Percentiles rank a stretch among this genome's conserved stretches.
These are phyloP conservation scores for Tetranychus urticae DNA, from an alignment of 1,140 invertebrate genomes.

Conservation along the genomic window DNA sequence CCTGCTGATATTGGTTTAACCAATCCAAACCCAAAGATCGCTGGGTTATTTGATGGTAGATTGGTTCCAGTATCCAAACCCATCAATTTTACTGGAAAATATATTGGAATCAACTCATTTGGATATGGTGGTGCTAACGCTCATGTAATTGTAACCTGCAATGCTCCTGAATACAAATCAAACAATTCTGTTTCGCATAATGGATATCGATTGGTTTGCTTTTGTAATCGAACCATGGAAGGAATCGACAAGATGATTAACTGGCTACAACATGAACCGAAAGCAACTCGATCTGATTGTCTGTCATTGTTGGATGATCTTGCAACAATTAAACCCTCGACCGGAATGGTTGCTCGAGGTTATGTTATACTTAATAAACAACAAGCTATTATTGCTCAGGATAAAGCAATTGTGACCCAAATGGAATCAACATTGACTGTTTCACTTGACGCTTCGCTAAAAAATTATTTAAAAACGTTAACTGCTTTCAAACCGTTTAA, in stretches of 20 bases:
- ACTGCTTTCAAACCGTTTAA: no score
- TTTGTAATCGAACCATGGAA: neutral
- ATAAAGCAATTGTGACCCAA: no score
- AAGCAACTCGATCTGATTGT: neutral
- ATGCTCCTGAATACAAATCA: neutral
- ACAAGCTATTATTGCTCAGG: no score
- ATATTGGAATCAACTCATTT: conserved; percentile 54
- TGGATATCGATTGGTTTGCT: neutral
- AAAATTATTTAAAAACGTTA: no score
- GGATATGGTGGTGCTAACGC: conserved; percentile 17
- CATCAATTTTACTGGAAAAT: conserved; percentile 40
- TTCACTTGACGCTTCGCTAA: no score
- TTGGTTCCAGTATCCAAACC: conserved; percentile 34
- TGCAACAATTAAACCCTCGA: no score
- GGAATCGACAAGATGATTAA: neutral
- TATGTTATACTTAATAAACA: no score
- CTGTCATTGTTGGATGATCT: neutral
- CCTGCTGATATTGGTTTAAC: conserved; percentile 77
- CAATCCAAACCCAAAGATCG: conserved; percentile 34
- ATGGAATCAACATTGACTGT: no score
- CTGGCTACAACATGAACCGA: neutral
- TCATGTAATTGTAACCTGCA: neutral
- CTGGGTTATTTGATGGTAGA: conserved; percentile 38
- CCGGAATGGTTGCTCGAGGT: no score
- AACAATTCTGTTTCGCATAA: neutral